Evolutionary conservation across 2,797 vertebrate species (phyloP), one percentile per base, ranked within the genome.

Genomic region (Pseudomugil tenellus): DNA sequence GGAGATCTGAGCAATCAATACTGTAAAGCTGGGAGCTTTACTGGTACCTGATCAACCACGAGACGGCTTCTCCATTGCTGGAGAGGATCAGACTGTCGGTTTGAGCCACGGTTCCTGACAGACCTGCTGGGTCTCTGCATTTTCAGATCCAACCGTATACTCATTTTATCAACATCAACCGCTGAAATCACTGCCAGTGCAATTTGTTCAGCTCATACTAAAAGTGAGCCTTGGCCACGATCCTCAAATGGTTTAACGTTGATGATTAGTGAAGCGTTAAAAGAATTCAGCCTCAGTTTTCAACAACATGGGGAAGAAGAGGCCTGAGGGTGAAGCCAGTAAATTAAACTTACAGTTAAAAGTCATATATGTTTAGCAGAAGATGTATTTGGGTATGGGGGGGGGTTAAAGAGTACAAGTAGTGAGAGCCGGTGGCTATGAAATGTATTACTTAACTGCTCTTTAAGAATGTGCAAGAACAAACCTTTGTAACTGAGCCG

Each of bases 361-460:
- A 70, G 28, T 29, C 29, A 56, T 28, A 9, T 1, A 61, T 28
- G 51, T 53, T 49, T 0, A 78, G 54, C 25, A 58, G 26, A 17
- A 37, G 51, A 12, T 25, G 25, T 14, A 53, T 9, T 48, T 25
- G 41, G 35, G n/a, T 9, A 65, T 25, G 1, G 2, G 14, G 17
- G 21, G 28, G 26, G 43, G 41, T 17, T 11, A 39, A 10, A 29
- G 53, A 9, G 41, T 16, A 19, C 2, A 29, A 69, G 57, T 7
- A 65, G 60, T 21, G 3, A 49, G 41, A 75, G 68, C 68, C 65
- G 60, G 65, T 3, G 4, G 75, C 58, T 35, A 59, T 58, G 31
- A 16, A 11, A 58, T 29, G 51, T 28, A 57, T 65, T 63, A 63
- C 17, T 53, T 65, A 76, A 81, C 0, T 80, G 17, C 49, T 76